phyloP scores from a whole-genome alignment of 2,888 invertebrate genomes.

The Lasioglossum vierecki region DNA sequence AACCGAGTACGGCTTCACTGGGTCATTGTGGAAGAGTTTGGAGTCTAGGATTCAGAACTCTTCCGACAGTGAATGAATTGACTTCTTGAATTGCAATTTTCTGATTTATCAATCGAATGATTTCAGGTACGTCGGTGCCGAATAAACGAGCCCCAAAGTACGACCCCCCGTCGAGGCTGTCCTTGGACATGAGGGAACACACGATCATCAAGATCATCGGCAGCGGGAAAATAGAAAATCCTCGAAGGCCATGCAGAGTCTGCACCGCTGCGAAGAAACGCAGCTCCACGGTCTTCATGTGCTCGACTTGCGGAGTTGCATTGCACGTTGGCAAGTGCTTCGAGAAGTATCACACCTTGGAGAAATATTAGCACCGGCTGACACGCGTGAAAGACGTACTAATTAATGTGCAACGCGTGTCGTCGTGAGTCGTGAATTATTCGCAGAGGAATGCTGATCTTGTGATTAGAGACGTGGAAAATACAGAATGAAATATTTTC shows the following conservation, averaged over 20 bases:
- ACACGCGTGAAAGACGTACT: neutral
- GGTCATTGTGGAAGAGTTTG: neutral
- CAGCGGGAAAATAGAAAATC: neutral
- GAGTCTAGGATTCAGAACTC: neutral
- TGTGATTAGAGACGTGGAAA: neutral
- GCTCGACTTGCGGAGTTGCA: neutral
- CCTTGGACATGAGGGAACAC: constrained; percentile 5
- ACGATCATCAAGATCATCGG: neutral
- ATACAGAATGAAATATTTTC: neutral
- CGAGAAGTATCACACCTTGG: constrained; percentile 11
- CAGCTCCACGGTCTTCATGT: neutral
- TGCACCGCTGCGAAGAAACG: constrained; percentile 9
- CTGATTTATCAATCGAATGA: neutral
- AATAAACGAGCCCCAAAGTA: constrained; percentile 1
- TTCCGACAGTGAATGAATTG: neutral
- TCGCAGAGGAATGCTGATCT: neutral
- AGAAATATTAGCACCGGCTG: neutral
- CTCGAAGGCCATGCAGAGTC: neutral
- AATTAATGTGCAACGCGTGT: neutral
- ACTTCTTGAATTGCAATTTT: too few species aligned
- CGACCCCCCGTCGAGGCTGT: neutral
- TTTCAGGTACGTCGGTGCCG: neutral
- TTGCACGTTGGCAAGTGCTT: neutral
- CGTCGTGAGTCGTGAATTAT: neutral
- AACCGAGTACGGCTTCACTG: neutral